phyloP scores from a whole-genome alignment of 1,140 invertebrate species.

The Drosophila yakuba region DNA sequence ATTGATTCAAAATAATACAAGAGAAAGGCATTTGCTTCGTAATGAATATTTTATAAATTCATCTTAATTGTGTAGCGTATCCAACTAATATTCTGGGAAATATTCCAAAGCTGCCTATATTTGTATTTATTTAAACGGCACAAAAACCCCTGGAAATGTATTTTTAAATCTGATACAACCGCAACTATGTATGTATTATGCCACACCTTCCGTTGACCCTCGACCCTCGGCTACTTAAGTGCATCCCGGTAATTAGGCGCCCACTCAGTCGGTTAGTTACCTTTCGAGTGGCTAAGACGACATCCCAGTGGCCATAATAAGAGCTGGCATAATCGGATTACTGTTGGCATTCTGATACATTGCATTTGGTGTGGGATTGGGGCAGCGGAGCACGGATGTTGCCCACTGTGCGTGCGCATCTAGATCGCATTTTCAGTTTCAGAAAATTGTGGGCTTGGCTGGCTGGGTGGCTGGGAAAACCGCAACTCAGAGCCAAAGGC shows the following conservation, averaged over 20 bases:
- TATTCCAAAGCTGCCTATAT: too few species aligned
- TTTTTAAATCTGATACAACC: too few species aligned
- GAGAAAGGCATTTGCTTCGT: neutral
- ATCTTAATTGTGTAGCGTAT: too few species aligned
- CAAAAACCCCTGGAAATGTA: too few species aligned
- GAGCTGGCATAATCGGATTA: constrained; percentile 34
- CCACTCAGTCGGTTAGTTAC: constrained; percentile 7
- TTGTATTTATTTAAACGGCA: too few species aligned
- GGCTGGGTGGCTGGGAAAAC: constrained; percentile 10
- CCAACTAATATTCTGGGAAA: too few species aligned
- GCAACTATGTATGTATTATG: too few species aligned
- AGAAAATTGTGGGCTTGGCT: constrained; percentile 5
- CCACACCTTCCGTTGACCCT: neutral
- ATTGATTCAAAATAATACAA: neutral
- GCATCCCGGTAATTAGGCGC: constrained; percentile 10
- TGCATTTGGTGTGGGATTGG: constrained; percentile 3
- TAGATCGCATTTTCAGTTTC: neutral
- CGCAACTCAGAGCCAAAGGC: constrained; percentile 34
- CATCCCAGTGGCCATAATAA: constrained; percentile 17
- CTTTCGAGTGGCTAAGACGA: constrained; percentile 13
- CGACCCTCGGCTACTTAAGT: constrained; percentile 6
- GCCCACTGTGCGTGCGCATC: constrained; percentile 12
- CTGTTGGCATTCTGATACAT: neutral
- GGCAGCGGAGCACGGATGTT: neutral
- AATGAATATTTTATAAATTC: neutral